Percentiles rank a stretch among this genome's conserved stretches.
These are phyloP conservation scores for honey bee (Apis mellifera) DNA, from an alignment of 1,140 invertebrate species.

Conservation along the genomic window DNA sequence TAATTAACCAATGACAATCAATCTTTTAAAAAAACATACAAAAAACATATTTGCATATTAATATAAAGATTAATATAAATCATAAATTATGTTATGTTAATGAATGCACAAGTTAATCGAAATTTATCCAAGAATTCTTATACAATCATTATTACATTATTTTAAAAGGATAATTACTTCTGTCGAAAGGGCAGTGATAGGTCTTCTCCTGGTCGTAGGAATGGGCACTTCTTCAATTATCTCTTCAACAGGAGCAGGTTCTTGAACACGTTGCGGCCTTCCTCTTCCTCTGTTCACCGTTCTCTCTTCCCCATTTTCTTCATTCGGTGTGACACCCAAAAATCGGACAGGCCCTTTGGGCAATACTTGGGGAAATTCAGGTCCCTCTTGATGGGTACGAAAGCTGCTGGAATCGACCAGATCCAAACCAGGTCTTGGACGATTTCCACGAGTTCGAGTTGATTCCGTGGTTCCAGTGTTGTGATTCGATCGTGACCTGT, in stretches of 20 bases:
- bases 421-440: constrained; percentile 87
- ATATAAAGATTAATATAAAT: no score
- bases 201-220: constrained; percentile 67
- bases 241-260: constrained; percentile 70
- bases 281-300: constrained; percentile 55
- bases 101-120: no score
- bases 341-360: constrained; percentile 83
- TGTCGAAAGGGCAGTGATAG: constrained; percentile 47
- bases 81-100: no score
- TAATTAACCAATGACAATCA: no score
- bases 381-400: constrained; percentile 86
- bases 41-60: no score
- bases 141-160: not conserved
- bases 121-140: no score
- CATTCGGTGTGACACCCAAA: constrained; percentile 83
- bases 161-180: constrained; percentile 59
- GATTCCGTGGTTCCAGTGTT: constrained; percentile 77
- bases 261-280: constrained; percentile 70
- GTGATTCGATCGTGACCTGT: constrained; percentile 76
- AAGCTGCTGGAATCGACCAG: constrained; percentile 90
- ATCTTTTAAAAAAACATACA: no score
- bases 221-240: constrained; percentile 57
- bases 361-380: constrained; percentile 80
- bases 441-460: constrained; percentile 81
- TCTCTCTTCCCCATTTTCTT: constrained; percentile 78